phyloP scores from a whole-genome alignment of 2,113 vertebrate species.

The Ellobius talpinus region DNA sequence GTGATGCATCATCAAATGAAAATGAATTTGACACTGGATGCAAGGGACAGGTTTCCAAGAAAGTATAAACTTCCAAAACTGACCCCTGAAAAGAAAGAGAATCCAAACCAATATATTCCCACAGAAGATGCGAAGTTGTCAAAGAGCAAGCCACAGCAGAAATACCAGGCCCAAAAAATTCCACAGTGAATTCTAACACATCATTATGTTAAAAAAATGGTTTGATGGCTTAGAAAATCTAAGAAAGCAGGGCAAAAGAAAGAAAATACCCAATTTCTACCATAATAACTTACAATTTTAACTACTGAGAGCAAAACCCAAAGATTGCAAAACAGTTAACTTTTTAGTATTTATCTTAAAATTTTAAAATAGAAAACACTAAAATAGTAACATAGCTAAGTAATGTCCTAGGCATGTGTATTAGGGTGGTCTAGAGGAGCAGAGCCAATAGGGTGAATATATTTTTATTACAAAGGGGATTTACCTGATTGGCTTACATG shows the following conservation, averaged over 20 bases:
- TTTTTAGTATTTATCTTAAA: slow-evolving; percentile 27
- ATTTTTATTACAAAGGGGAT: neutral
- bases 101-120: neutral
- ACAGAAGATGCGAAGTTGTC: neutral
- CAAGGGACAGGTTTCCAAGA: slow-evolving; percentile 20
- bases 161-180: neutral
- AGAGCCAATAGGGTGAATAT: neutral
- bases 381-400: slow-evolving; percentile 3
- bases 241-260: neutral
- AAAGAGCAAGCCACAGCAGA: neutral
- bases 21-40: slow-evolving; percentile 13
- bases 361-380: slow-evolving; percentile 9
- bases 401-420: neutral
- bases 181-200: neutral
- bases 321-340: neutral
- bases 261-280: neutral
- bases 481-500: neutral
- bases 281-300: neutral
- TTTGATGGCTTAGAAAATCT: neutral
- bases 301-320: neutral
- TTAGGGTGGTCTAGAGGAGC: neutral
- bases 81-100: slow-evolving; percentile 25
- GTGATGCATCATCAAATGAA: neutral
- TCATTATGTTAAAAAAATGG: slow-evolving; percentile 1
- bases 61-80: slow-evolving; percentile 44